phyloP scores from a whole-genome alignment of 2,113 vertebrate genomes.

The Sceloporus undulatus region DNA sequence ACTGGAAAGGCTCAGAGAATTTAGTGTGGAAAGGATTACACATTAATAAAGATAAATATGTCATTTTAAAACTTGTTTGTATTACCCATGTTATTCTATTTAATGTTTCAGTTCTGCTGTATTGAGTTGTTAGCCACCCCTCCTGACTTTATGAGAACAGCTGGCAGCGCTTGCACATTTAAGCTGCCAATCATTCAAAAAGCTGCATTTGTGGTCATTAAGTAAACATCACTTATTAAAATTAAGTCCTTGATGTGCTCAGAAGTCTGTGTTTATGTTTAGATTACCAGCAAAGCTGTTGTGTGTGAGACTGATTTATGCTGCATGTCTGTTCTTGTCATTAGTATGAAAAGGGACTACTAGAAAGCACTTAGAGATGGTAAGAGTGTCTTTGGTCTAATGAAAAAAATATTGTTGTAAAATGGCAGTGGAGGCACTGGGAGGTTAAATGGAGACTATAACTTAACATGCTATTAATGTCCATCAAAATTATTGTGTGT shows the following conservation, averaged over 20 bases:
- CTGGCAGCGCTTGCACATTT: slow-evolving; percentile 61
- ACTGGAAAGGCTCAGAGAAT: neutral
- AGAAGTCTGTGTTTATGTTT: slow-evolving; percentile 52
- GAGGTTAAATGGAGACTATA: rapidly evolving
- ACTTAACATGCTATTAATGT: neutral
- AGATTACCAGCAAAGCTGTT: slow-evolving; percentile 34
- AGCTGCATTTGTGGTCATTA: slow-evolving; percentile 75
- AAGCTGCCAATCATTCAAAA: slow-evolving; percentile 73
- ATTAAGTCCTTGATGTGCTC: slow-evolving; percentile 60
- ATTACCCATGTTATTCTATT: slow-evolving; percentile 25
- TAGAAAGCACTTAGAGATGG: slow-evolving; percentile 13
- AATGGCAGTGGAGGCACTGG: neutral
- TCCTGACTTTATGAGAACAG: slow-evolving; percentile 70
- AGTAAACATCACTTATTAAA: slow-evolving; percentile 79
- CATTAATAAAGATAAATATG: neutral
- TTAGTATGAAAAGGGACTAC: slow-evolving; percentile 34
- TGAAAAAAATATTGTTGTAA: neutral
- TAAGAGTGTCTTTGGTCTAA: neutral
- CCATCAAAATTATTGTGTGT: neutral
- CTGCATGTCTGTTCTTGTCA: slow-evolving; percentile 16
- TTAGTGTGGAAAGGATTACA: neutral
- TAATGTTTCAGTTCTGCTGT: slow-evolving; percentile 46
- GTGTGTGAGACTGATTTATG: neutral
- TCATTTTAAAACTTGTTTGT: slow-evolving; percentile 48
- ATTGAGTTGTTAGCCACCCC: slow-evolving; percentile 61